phyloP scores from a whole-genome alignment of 2,888 invertebrate species.

The Stegophylla sp. region DNA sequence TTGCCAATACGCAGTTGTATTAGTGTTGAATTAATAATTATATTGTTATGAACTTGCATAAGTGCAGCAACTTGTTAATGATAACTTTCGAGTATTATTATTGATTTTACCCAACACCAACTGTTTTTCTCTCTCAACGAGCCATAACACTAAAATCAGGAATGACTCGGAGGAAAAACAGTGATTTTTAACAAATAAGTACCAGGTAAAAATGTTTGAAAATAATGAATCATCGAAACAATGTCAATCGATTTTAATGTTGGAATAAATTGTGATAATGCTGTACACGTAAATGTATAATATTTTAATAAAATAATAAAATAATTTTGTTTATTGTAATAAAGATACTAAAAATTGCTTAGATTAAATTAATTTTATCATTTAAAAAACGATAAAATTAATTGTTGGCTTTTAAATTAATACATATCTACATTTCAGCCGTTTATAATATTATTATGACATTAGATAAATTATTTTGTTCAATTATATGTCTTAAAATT shows the following conservation, averaged over 20 bases:
- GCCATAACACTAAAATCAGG: not conserved
- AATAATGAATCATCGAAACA: not conserved
- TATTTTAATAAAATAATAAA: conserved; percentile 23
- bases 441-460: not conserved
- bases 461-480: conserved; percentile 4
- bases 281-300: conserved; percentile 36
- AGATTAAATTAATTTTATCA: not conserved
- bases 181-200: conserved; percentile 24
- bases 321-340: conserved; percentile 15
- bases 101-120: not conserved
- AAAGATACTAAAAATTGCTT: not conserved
- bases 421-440: conserved; percentile 8
- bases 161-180: too few species aligned
- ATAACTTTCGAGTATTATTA: not conserved
- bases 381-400: too few species aligned
- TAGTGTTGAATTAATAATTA: too few species aligned
- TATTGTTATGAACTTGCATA: too few species aligned
- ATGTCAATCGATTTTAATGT: not conserved
- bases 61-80: too few species aligned
- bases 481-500: not conserved
- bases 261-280: conserved; percentile 37
- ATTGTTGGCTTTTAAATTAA: not conserved
- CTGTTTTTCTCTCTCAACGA: not conserved
- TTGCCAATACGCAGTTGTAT: too few species aligned
- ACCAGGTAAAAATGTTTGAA: conserved; percentile 18